Conservation (phyloP, 2,113 vertebrate genomes). For the Regulus satrapa region DNA sequence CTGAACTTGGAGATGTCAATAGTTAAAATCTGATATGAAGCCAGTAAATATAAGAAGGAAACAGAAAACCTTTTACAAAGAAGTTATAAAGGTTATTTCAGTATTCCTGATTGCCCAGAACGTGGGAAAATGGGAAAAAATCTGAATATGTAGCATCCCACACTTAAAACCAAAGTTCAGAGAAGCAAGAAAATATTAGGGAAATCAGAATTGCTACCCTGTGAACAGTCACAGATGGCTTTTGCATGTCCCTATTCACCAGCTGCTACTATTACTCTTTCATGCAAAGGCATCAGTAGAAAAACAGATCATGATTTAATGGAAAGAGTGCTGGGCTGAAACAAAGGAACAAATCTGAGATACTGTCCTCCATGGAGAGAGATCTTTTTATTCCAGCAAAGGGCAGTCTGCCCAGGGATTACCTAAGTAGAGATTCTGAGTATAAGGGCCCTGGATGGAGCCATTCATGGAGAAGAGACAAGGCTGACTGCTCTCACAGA, state of each 20-base stretch:
- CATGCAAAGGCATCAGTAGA: not conserved
- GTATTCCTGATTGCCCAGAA: not conserved
- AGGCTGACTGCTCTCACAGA: not conserved
- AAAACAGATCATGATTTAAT: conserved; percentile 30
- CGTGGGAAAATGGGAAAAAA: not conserved
- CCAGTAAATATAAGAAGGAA: not conserved
- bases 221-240: conserved; percentile 13
- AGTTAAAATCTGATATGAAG: not conserved
- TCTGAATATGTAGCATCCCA: not conserved
- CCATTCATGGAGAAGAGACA: not conserved
- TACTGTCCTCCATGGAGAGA: not conserved
- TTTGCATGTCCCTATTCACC: not conserved
- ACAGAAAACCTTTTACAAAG: not conserved
- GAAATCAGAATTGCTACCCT: not conserved
- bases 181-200: not conserved
- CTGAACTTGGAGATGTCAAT: not conserved
- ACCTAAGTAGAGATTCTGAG: not conserved
- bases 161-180: not conserved
- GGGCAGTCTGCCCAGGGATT: not conserved
- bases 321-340: not conserved
- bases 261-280: not conserved
- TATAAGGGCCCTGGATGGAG: not conserved
- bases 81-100: not conserved
- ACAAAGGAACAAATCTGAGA: not conserved
- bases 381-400: not conserved